These are phyloP conservation scores for Yponomeuta sedellus DNA, from an alignment of 2,888 invertebrate species.

Conservation along the genomic window DNA sequence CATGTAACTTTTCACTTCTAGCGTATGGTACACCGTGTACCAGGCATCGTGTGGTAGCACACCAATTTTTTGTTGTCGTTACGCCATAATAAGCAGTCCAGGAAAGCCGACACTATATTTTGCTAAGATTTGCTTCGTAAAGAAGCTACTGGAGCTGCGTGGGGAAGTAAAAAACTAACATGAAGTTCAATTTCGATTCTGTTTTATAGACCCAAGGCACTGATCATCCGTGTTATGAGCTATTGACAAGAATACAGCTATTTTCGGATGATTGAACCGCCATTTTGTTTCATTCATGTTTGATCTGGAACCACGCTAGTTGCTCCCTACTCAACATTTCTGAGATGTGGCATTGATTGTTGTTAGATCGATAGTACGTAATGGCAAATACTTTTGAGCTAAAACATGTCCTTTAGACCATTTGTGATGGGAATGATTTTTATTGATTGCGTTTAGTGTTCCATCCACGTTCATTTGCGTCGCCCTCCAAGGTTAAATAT, in stretches of 20 bases:
- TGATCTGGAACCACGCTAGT: background rate
- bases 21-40: too few relatives aligned
- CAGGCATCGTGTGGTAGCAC: too few relatives aligned
- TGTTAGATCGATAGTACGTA: background rate
- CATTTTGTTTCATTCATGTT: background rate
- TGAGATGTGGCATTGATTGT: background rate
- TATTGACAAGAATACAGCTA: too few relatives aligned
- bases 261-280: background rate
- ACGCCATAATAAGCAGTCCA: background rate
- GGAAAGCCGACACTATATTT: background rate
- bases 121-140: background rate
- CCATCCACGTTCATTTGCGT: slow-evolving; percentile 44
- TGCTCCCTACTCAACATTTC: background rate
- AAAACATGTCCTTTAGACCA: slow-evolving; percentile 48
- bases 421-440: slow-evolving; percentile 66
- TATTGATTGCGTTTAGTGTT: slow-evolving; percentile 59
- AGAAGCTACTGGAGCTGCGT: too few relatives aligned
- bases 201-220: too few relatives aligned
- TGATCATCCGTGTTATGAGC: too few relatives aligned
- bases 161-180: too few relatives aligned
- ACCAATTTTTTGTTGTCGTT: background rate
- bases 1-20: too few relatives aligned
- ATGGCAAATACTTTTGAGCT: slow-evolving; percentile 34
- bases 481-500: slow-evolving; percentile 57
- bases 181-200: too few relatives aligned